Evolutionary conservation across 2,888 invertebrate species (phyloP).

Genomic region (Didymodactylos carnosus): DNA sequence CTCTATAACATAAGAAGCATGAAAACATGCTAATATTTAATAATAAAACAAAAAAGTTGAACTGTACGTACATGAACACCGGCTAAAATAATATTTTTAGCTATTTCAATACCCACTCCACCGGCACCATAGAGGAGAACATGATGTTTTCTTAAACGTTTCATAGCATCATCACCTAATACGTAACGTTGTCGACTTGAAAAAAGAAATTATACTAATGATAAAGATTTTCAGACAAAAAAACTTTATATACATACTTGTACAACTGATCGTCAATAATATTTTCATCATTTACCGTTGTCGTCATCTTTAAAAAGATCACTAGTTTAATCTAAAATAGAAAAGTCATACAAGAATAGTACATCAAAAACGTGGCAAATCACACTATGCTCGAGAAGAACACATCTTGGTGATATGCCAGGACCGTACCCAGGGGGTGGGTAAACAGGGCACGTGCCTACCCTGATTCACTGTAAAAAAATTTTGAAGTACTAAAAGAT

Average conservation of each 20-base stretch:
- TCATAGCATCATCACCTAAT: slow-evolving; percentile 95
- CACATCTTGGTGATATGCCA: no score
- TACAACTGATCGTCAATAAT: background rate
- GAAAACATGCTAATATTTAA: background rate
- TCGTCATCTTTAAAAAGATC: background rate
- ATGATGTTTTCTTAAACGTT: slow-evolving; percentile 75
- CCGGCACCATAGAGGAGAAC: slow-evolving; percentile 66
- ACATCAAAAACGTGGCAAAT: no score
- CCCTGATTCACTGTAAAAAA: no score
- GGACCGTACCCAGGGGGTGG: no score
- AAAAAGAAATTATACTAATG: background rate
- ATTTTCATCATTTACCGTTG: background rate
- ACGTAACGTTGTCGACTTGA: slow-evolving; percentile 48
- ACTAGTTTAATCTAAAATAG: no score
- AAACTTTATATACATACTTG: background rate
- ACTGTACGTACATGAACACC: slow-evolving; percentile 51
- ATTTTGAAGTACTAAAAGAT: no score
- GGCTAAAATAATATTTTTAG: slow-evolving; percentile 71
- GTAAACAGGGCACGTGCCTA: no score
- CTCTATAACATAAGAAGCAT: background rate
- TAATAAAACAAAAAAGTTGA: background rate
- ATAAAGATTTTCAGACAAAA: background rate
- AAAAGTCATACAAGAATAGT: no score
- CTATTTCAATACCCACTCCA: slow-evolving; percentile 79
- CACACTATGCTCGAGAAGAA: no score